These are phyloP conservation scores for Ferrisia virgata DNA, from an alignment of 2,888 invertebrate species.

Conservation along the genomic window DNA sequence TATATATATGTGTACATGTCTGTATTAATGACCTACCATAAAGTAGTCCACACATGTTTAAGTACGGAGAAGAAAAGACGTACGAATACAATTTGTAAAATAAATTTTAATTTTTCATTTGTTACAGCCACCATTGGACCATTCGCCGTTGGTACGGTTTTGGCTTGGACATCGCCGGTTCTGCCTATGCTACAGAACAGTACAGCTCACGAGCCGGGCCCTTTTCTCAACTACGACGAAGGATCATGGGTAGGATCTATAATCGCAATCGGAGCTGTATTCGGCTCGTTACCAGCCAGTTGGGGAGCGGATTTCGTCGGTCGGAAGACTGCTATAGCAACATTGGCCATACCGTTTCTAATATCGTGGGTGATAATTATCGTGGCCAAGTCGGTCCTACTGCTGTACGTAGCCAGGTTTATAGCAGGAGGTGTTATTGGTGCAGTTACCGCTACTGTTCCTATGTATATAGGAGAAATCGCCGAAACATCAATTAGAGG, in stretches of 20 bases:
- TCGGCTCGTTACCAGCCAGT: conserved; percentile 72
- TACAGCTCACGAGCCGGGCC: conserved; percentile 52
- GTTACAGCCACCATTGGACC: conserved; percentile 57
- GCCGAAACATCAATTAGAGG: conserved; percentile 79
- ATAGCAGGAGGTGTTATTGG: conserved; percentile 73
- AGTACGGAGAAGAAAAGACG: background rate
- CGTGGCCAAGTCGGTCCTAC: conserved; percentile 60
- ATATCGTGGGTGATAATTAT: conserved; percentile 71
- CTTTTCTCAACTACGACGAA: conserved; percentile 59
- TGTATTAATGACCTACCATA: too few relatives aligned
- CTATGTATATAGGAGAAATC: conserved; percentile 87
- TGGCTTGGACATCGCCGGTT: conserved; percentile 58
- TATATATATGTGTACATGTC: background rate
- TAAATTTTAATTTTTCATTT: conserved; percentile 45
- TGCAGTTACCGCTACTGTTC: conserved; percentile 75
- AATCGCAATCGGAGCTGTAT: conserved; percentile 66
- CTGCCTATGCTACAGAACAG: conserved; percentile 50
- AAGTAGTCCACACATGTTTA: too few relatives aligned
- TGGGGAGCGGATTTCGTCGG: conserved; percentile 65
- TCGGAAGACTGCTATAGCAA: conserved; percentile 66
- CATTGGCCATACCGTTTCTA: conserved; percentile 64
- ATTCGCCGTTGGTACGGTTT: conserved; percentile 55
- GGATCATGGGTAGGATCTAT: conserved; percentile 73
- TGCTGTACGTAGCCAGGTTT: conserved; percentile 70
- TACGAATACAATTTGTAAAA: background rate